phyloP scores from a whole-genome alignment of 2,888 invertebrate species.

The Trachelus iudaicus region DNA sequence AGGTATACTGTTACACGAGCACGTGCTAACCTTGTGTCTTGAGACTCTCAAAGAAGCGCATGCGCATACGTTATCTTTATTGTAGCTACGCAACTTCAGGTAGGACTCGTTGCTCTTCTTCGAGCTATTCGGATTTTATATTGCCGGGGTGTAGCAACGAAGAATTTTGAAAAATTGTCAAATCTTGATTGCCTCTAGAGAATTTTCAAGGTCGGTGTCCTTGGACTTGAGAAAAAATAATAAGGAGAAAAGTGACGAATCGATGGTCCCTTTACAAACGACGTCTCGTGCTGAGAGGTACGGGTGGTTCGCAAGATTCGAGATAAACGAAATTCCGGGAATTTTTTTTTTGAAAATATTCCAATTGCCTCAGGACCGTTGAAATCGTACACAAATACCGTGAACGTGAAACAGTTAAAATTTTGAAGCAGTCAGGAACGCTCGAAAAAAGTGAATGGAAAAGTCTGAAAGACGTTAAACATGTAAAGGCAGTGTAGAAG shows the following conservation, averaged over 20 bases:
- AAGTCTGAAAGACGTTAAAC: background rate
- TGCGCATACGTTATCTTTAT: background rate
- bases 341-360: background rate
- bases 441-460: background rate
- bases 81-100: background rate
- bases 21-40: constrained; percentile 18
- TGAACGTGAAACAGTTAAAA: background rate
- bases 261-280: background rate
- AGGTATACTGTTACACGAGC: constrained; percentile 5
- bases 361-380: background rate
- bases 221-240: background rate
- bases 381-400: background rate
- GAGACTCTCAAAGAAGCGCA: constrained; percentile 1
- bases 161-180: background rate
- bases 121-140: background rate
- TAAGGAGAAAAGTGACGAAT: background rate
- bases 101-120: background rate
- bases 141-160: background rate
- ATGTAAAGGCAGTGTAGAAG: background rate
- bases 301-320: background rate
- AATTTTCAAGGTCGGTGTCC: background rate
- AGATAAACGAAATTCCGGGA: background rate
- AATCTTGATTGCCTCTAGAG: background rate
- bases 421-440: background rate
- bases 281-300: background rate